phyloP scores from a whole-genome alignment of 2,888 invertebrate species.

The Nymphalis urticae region DNA sequence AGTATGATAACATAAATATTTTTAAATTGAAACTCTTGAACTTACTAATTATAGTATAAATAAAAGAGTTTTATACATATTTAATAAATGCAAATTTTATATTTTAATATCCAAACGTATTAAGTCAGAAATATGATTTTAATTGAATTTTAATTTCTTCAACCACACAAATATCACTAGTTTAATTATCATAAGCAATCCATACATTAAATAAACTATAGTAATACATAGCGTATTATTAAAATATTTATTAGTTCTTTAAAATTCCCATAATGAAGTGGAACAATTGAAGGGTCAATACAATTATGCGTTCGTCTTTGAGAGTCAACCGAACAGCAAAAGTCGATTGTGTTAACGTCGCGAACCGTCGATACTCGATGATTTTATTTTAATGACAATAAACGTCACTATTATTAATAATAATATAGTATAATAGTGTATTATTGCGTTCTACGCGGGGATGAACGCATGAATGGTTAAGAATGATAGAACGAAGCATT shows the following conservation, averaged over 20 bases:
- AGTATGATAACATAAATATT: no score
- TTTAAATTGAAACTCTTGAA: no score
- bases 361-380: constrained; percentile 71
- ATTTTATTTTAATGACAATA: constrained; percentile 71
- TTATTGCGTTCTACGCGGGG: constrained; percentile 69
- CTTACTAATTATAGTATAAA: no score
- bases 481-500: constrained; percentile 65
- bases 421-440: constrained; percentile 68
- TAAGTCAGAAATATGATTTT: no score
- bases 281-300: constrained; percentile 71
- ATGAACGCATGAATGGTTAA: constrained; percentile 74
- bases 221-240: not conserved
- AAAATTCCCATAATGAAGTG: constrained; percentile 55
- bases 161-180: no score
- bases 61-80: no score
- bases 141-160: no score
- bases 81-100: no score
- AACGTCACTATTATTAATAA: constrained; percentile 68
- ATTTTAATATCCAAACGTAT: no score
- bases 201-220: no score
- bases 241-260: constrained; percentile 29
- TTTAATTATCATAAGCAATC: no score
- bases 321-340: constrained; percentile 73
- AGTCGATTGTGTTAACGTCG: constrained; percentile 79
- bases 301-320: constrained; percentile 74